phyloP scores from a whole-genome alignment of 2,797 vertebrate species.

The Hephaestus fuliginosus region DNA sequence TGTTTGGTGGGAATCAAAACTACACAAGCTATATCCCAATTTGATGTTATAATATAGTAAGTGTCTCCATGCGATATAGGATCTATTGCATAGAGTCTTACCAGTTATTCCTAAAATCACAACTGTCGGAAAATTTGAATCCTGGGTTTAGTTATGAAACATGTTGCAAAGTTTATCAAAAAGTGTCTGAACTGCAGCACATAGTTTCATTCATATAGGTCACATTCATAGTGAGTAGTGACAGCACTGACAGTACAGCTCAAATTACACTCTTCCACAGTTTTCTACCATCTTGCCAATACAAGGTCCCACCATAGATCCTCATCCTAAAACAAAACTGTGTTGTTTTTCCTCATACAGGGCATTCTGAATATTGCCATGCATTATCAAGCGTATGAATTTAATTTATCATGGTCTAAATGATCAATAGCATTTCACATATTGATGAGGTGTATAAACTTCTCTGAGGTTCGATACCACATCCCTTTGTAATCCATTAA shows the following conservation, averaged over 20 bases:
- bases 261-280: conserved; percentile 18
- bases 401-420: conserved; percentile 87
- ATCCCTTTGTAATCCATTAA: conserved; percentile 93
- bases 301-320: conserved; percentile 61
- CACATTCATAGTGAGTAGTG: neutral
- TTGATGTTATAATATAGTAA: neutral
- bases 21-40: neutral
- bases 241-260: neutral
- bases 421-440: conserved; percentile 89
- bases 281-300: conserved; percentile 59
- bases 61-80: neutral
- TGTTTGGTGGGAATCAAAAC: neutral
- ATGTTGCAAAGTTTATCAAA: neutral
- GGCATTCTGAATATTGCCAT: conserved; percentile 78
- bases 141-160: neutral
- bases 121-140: neutral
- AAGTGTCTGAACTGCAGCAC: neutral
- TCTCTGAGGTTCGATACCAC: conserved; percentile 88
- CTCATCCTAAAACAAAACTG: conserved; percentile 39
- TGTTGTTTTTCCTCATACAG: conserved; percentile 51
- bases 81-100: neutral
- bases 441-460: conserved; percentile 92
- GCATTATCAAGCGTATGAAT: conserved; percentile 87
- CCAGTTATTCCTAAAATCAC: neutral
- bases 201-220: neutral